Evolutionary conservation across 2,888 invertebrate species (phyloP).

Genomic region (Philereme transversata): DNA sequence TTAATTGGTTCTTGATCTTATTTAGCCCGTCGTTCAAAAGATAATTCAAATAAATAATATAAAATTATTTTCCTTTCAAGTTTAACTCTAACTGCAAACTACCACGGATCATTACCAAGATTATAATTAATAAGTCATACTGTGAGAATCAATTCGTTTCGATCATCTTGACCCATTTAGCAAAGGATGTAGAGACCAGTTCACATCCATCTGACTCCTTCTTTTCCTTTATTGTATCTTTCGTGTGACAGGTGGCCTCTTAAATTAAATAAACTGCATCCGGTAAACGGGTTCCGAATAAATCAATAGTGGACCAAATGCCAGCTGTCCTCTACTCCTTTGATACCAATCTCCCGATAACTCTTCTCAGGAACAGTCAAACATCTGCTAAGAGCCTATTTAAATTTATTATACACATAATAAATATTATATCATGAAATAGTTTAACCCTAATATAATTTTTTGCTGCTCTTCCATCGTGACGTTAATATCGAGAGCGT

Average conservation of each 20-base stretch:
- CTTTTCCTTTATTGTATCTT: constrained; percentile 46
- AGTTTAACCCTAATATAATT: neutral
- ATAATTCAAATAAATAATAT: too few relatives aligned
- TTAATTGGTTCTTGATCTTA: too few relatives aligned
- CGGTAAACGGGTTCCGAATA: constrained; percentile 58
- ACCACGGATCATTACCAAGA: neutral
- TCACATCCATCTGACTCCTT: constrained; percentile 24
- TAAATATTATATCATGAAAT: too few relatives aligned
- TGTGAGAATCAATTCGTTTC: constrained; percentile 14
- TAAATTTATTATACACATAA: too few relatives aligned
- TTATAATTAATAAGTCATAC: constrained; percentile 6
- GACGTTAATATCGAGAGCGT: constrained; percentile 56
- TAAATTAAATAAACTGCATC: constrained; percentile 59
- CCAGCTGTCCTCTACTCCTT: constrained; percentile 31
- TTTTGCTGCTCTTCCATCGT: constrained; percentile 23
- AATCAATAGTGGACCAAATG: constrained; percentile 42
- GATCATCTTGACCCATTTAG: constrained; percentile 25
- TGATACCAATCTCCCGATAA: constrained; percentile 13
- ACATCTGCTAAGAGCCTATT: neutral
- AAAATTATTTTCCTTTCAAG: too few relatives aligned
- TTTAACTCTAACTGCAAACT: neutral
- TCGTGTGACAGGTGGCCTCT: constrained; percentile 57
- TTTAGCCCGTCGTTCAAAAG: too few relatives aligned
- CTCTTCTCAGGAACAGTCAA: neutral
- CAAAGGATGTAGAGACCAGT: constrained; percentile 26